These are phyloP conservation scores for Scophthalmus maximus DNA, from an alignment of 2,113 vertebrate genomes.

Conservation along the genomic window DNA sequence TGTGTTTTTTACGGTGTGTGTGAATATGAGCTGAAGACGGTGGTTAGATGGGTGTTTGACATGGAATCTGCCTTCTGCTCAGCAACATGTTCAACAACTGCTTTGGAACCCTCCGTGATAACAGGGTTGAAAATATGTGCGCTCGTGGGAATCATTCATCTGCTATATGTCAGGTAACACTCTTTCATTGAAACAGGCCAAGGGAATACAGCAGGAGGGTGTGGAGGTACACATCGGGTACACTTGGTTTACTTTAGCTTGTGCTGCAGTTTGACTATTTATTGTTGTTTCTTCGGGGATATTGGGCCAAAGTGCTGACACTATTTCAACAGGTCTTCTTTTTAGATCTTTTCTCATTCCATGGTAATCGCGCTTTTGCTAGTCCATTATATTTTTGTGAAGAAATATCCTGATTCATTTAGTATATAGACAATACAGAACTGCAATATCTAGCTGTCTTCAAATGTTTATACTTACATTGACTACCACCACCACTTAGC, in stretches of 20 bases:
- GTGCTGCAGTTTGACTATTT: constrained; percentile 40
- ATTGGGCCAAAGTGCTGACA: background rate
- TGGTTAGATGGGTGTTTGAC: constrained; percentile 68
- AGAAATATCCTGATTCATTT: too few species aligned
- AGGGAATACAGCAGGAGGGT: constrained; percentile 43
- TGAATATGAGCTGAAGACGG: constrained; percentile 61
- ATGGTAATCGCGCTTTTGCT: too few species aligned
- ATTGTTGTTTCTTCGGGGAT: constrained; percentile 39
- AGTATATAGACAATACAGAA: too few species aligned
- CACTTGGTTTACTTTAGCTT: constrained; percentile 1
- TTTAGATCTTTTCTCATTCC: too few species aligned
- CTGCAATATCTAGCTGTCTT: too few species aligned
- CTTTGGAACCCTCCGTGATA: constrained; percentile 59
- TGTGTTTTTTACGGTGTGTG: constrained; percentile 62
- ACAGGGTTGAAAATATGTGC: constrained; percentile 70
- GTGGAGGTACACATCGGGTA: background rate
- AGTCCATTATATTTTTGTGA: too few species aligned
- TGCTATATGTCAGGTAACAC: constrained; percentile 66
- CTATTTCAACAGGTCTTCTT: too few species aligned
- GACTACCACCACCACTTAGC: too few species aligned
- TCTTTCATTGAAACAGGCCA: constrained; percentile 62
- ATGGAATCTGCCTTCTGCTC: constrained; percentile 63
- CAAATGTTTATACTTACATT: too few species aligned
- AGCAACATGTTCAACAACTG: constrained; percentile 49
- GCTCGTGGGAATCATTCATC: constrained; percentile 62